Evolutionary conservation across 1,140 invertebrate species (phyloP).

Genomic region (Drosophila bifasciata): DNA sequence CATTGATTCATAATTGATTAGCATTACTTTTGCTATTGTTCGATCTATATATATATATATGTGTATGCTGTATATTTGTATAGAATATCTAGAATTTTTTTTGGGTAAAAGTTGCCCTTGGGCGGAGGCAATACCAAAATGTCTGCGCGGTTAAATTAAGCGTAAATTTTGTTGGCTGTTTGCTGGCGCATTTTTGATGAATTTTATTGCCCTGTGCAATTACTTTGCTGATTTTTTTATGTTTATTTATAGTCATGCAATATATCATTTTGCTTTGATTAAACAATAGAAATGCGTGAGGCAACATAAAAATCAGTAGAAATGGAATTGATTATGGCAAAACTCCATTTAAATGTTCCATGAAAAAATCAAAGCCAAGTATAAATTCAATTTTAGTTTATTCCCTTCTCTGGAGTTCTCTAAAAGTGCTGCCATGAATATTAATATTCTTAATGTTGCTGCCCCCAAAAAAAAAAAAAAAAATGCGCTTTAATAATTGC

Average conservation of each 20-base stretch:
- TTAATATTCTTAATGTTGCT: too few relatives aligned
- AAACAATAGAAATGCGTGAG: conserved; percentile 41
- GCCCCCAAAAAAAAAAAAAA: too few relatives aligned
- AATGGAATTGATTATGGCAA: conserved; percentile 1
- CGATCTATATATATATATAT: conserved; percentile 42
- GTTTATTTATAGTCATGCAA: conserved; percentile 48
- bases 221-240: conserved; percentile 64
- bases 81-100: neutral
- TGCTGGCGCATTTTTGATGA: conserved; percentile 66
- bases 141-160: conserved; percentile 71
- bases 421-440: conserved; percentile 16
- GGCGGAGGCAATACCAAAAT: conserved; percentile 21
- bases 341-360: neutral
- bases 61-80: neutral
- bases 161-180: conserved; percentile 70
- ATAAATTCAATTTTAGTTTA: neutral
- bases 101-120: conserved; percentile 20
- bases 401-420: neutral
- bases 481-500: conserved; percentile 49
- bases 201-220: conserved; percentile 72
- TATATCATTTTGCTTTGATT: conserved; percentile 40
- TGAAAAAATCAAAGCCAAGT: too few relatives aligned
- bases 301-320: conserved; percentile 10
- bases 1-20: conserved; percentile 83
- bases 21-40: conserved; percentile 81